Conservation (phyloP, 2,888 invertebrate species). For the Xanthorhoe designata region DNA sequence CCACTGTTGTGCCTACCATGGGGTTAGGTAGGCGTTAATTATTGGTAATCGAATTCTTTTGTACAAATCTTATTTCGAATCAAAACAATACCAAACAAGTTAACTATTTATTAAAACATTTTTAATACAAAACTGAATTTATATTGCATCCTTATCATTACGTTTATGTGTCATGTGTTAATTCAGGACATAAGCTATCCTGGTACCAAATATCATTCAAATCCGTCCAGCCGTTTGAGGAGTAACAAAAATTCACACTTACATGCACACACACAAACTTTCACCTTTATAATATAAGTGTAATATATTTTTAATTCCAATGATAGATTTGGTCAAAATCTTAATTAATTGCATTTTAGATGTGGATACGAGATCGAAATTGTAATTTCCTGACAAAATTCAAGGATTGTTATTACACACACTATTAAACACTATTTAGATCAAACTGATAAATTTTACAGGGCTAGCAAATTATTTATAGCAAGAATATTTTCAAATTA, state of each 20-base stretch:
- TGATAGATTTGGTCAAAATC: neutral
- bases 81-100: constrained; percentile 10
- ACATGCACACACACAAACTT: no score
- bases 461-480: neutral
- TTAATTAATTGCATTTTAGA: neutral
- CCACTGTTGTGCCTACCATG: neutral
- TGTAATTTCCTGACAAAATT: constrained; percentile 7
- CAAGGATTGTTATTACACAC: constrained; percentile 8
- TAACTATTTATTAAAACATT: constrained; percentile 30
- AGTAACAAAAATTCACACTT: no score
- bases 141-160: neutral
- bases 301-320: no score
- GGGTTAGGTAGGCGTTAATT: neutral
- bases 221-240: no score
- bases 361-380: neutral
- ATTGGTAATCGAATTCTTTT: neutral
- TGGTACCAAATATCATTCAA: no score
- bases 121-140: neutral
- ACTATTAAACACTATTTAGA: constrained; percentile 4
- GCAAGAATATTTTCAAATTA: neutral
- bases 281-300: no score
- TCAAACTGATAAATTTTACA: constrained; percentile 2
- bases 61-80: neutral
- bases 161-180: no score
- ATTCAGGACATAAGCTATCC: no score